phyloP scores from a whole-genome alignment of 2,113 vertebrate genomes.

The Bungarus multicinctus region DNA sequence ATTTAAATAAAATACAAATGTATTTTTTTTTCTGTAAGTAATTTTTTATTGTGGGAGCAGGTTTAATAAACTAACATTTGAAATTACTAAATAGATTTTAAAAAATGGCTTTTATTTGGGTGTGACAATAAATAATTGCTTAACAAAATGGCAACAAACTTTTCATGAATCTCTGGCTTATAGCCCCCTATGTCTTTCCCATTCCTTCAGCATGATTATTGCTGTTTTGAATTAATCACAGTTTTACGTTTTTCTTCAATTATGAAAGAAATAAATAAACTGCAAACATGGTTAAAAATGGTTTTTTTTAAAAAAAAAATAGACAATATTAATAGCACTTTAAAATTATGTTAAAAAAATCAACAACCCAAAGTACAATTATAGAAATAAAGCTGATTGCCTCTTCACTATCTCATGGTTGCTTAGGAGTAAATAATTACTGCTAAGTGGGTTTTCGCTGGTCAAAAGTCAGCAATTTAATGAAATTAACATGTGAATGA shows the following conservation, averaged over 20 bases:
- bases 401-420: background rate
- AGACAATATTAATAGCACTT: background rate
- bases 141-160: background rate
- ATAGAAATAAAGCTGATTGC: background rate
- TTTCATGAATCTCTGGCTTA: background rate
- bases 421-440: background rate
- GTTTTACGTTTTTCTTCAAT: background rate
- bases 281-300: background rate
- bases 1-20: background rate
- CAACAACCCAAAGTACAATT: background rate
- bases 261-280: background rate
- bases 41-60: background rate
- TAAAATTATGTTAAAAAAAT: background rate
- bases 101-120: background rate
- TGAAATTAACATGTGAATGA: background rate
- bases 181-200: background rate
- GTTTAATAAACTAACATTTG: background rate
- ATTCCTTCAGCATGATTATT: background rate
- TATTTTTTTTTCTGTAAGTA: background rate
- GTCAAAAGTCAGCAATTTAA: background rate
- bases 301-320: background rate
- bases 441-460: background rate
- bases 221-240: background rate
- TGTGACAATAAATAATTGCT: background rate
- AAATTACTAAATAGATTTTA: background rate